phyloP scores from a whole-genome alignment of 2,113 vertebrate species.

The Hypocryptadius cinnamomeus region DNA sequence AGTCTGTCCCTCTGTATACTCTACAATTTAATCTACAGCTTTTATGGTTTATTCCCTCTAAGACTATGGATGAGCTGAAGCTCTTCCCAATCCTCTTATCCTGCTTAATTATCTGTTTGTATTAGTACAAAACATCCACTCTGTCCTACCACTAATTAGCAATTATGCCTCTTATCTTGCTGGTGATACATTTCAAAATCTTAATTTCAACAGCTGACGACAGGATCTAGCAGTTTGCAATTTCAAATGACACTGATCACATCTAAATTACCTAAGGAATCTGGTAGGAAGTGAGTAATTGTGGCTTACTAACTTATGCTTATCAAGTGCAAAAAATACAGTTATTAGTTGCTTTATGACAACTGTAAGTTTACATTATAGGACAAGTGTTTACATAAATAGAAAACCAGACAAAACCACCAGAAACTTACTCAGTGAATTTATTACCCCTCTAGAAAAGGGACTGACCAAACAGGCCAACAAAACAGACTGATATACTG shows the following conservation, averaged over 20 bases:
- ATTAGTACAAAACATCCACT: not conserved
- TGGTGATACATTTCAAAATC: not conserved
- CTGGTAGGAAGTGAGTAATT: not conserved
- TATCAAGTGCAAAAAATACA: not conserved
- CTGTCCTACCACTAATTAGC: conserved; percentile 1
- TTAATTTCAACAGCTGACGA: not conserved
- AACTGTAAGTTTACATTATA: not conserved
- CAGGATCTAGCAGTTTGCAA: not conserved
- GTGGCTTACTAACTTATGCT: not conserved
- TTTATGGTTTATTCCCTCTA: conserved; percentile 5
- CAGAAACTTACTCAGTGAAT: not conserved
- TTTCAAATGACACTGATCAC: not conserved
- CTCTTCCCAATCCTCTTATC: conserved; percentile 22
- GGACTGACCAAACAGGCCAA: not conserved
- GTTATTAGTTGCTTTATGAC: not conserved
- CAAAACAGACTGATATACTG: not conserved
- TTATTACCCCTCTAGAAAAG: not conserved
- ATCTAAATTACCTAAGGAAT: not conserved
- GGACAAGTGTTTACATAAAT: not conserved
- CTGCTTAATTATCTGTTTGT: conserved; percentile 44
- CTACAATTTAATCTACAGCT: not conserved
- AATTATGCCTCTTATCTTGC: conserved; percentile 4
- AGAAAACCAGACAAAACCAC: not conserved
- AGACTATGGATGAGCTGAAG: conserved; percentile 14
- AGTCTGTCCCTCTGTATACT: not conserved